These are phyloP conservation scores for Noctua janthe DNA, from an alignment of 2,888 invertebrate genomes.

Conservation along the genomic window DNA sequence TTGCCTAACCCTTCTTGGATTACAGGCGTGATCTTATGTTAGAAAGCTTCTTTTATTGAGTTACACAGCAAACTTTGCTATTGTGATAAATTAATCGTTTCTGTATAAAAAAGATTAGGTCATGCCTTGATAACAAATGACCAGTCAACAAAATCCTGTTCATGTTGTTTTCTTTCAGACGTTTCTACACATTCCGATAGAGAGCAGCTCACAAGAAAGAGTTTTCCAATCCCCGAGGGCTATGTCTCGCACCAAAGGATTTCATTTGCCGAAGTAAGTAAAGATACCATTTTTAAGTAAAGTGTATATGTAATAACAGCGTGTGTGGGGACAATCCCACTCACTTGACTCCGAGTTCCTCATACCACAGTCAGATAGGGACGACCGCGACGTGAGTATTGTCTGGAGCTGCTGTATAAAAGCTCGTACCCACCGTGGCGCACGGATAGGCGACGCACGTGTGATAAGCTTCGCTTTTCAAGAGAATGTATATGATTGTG, in stretches of 20 bases:
- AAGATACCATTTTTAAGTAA: background rate
- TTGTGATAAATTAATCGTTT: background rate
- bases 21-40: too few species aligned
- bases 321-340: too few species aligned
- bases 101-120: background rate
- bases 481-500: too few species aligned
- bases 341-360: background rate
- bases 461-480: too few species aligned
- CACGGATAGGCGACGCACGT: too few species aligned
- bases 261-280: constrained; percentile 43
- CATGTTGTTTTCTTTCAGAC: background rate
- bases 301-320: background rate
- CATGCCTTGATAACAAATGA: background rate
- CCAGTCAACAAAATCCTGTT: background rate
- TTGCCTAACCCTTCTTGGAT: too few species aligned
- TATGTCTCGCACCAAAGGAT: constrained; percentile 21
- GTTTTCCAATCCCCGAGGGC: background rate
- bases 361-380: background rate
- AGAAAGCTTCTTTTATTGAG: background rate
- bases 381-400: too few species aligned
- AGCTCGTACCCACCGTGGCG: too few species aligned
- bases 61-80: background rate
- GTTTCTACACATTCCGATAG: background rate
- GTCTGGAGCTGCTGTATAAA: background rate
- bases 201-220: background rate